Evolutionary conservation across 2,797 vertebrate species (phyloP).

Genomic region (Pantherophis alleghaniensis): DNA sequence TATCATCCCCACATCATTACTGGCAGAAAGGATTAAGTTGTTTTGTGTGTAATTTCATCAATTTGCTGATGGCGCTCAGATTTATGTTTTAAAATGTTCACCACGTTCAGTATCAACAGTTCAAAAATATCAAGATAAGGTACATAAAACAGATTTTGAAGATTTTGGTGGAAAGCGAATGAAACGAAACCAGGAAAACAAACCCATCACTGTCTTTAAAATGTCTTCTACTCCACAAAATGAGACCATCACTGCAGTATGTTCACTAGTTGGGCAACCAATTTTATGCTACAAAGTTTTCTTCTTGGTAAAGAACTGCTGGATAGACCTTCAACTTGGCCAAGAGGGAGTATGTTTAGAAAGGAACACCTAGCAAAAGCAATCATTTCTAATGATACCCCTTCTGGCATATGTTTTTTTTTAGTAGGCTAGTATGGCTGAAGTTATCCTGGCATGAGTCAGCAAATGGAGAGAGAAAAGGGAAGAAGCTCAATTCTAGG

Average conservation of each 20-base stretch:
- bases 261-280: background rate
- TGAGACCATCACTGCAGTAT: background rate
- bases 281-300: background rate
- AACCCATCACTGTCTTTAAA: background rate
- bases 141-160: background rate
- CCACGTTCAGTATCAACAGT: background rate
- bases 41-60: background rate
- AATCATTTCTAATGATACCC: background rate
- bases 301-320: background rate
- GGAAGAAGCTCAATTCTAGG: background rate
- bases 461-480: background rate
- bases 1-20: background rate
- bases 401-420: background rate
- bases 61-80: background rate
- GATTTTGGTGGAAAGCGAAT: background rate
- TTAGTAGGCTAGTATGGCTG: background rate
- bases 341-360: background rate
- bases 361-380: background rate
- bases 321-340: background rate
- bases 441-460: background rate
- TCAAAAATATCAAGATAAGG: background rate
- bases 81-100: background rate
- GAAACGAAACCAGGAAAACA: background rate
- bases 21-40: background rate
- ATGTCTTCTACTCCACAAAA: background rate